phyloP scores from a whole-genome alignment of 2,888 invertebrate genomes.

The Liposcelis brunnea region DNA sequence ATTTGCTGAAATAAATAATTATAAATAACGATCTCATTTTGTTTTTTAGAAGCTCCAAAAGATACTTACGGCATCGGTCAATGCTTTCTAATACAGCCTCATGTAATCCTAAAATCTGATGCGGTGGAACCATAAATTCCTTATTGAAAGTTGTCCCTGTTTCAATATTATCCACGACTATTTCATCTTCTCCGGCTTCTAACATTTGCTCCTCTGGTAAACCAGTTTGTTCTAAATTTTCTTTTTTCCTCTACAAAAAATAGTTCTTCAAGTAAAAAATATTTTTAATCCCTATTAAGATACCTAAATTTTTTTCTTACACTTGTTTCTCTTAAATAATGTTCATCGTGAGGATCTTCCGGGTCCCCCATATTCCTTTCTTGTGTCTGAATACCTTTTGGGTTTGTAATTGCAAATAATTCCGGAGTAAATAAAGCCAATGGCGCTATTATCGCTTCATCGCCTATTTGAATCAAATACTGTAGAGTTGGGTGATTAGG shows the following conservation, averaged over 20 bases:
- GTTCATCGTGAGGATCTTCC: conserved; percentile 87
- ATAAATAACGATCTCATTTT: conserved; percentile 3
- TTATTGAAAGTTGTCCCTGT: conserved; percentile 30
- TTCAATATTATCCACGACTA: conserved; percentile 46
- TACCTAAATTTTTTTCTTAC: conserved; percentile 24
- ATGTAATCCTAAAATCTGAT: conserved; percentile 72
- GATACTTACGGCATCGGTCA: conserved; percentile 57
- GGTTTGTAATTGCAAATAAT: conserved; percentile 66
- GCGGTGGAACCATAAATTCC: conserved; percentile 52
- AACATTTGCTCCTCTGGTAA: conserved; percentile 18
- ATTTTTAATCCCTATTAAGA: background rate
- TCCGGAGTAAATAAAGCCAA: conserved; percentile 77
- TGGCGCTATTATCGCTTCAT: conserved; percentile 84
- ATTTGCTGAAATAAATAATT: conserved; percentile 32
- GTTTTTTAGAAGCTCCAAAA: conserved; percentile 1
- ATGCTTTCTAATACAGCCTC: conserved; percentile 84
- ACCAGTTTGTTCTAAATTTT: conserved; percentile 34
- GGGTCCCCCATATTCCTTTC: conserved; percentile 56
- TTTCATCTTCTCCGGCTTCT: conserved; percentile 44
- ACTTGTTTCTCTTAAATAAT: conserved; percentile 77
- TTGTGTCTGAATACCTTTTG: conserved; percentile 54
- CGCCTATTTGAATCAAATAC: conserved; percentile 69
- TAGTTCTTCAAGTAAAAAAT: conserved; percentile 1
- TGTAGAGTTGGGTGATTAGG: conserved; percentile 47
- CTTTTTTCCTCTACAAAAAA: conserved; percentile 35